phyloP scores from a whole-genome alignment of 2,888 invertebrate species.

The Tetragonisca angustula region DNA sequence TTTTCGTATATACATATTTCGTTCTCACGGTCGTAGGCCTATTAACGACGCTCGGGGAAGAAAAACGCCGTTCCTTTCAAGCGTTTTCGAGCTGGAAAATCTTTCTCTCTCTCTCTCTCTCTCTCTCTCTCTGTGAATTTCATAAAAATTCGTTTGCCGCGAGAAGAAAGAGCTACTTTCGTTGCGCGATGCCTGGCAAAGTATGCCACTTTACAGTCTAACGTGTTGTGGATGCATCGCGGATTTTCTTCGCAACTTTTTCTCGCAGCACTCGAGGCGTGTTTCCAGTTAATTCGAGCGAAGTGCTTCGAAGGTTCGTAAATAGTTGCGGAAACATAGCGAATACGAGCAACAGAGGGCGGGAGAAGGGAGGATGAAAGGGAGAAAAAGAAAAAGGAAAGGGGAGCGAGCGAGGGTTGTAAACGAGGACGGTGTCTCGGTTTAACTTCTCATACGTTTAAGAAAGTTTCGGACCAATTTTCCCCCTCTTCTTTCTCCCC shows the following conservation, averaged over 20 bases:
- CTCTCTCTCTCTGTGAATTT: background rate
- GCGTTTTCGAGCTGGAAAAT: background rate
- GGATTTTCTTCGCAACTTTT: constrained; percentile 65
- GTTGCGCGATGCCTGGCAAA: constrained; percentile 24
- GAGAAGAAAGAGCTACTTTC: constrained; percentile 23
- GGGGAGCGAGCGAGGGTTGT: background rate
- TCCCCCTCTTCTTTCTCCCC: background rate
- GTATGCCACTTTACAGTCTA: constrained; percentile 19
- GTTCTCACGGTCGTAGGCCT: background rate
- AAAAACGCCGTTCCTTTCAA: background rate
- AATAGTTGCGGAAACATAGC: constrained; percentile 66
- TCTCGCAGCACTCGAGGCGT: constrained; percentile 55
- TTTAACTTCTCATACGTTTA: constrained; percentile 69
- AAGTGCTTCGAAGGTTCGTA: constrained; percentile 69
- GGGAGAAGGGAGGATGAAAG: background rate
- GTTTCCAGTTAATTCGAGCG: constrained; percentile 69
- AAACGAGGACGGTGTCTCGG: constrained; percentile 42
- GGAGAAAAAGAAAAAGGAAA: background rate
- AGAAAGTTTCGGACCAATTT: constrained; percentile 59
- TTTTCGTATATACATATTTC: background rate
- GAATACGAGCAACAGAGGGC: constrained; percentile 35
- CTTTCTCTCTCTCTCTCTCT: background rate
- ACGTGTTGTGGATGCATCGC: constrained; percentile 40
- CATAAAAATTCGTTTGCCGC: constrained; percentile 34
- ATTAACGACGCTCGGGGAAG: background rate